Percentiles rank a stretch among this genome's conserved stretches.
These are phyloP conservation scores for Rhizomys pruinosus DNA, from an alignment of 2,113 vertebrate species.

Conservation along the genomic window DNA sequence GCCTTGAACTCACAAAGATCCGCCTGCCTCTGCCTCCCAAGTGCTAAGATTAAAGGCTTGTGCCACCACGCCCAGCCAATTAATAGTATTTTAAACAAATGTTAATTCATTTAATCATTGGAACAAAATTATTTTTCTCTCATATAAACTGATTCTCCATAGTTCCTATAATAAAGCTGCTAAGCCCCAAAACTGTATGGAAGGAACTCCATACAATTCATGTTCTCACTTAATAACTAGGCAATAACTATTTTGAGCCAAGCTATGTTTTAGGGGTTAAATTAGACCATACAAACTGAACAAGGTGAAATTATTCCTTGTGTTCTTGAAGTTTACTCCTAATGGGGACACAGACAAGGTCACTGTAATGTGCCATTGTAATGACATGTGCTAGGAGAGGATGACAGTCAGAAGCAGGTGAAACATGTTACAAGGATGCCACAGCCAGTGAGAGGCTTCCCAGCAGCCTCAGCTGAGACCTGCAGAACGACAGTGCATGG, in stretches of 20 bases:
- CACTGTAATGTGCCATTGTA: background rate
- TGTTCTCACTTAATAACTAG: background rate
- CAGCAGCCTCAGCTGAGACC: background rate
- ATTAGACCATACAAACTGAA: background rate
- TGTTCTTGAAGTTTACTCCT: background rate
- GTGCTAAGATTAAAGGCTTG: no score
- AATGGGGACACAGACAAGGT: background rate
- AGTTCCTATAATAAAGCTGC: background rate
- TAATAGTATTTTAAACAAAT: no score
- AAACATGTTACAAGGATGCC: background rate
- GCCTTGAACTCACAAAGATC: no score
- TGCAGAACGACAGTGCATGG: background rate
- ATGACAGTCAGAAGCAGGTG: background rate
- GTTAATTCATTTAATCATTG: background rate
- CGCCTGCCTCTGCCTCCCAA: no score
- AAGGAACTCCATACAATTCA: background rate
- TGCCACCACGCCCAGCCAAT: no score
- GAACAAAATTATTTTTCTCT: constrained; percentile 16
- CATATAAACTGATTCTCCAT: background rate
- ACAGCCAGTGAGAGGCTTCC: background rate
- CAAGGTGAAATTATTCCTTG: background rate
- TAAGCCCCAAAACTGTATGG: background rate
- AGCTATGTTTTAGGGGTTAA: background rate
- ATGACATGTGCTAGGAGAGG: background rate
- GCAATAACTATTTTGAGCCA: background rate